Percentiles rank a stretch among this genome's conserved stretches.
These are phyloP conservation scores for Teleopsis dalmanni DNA, from an alignment of 1,140 invertebrate species.

Conservation along the genomic window DNA sequence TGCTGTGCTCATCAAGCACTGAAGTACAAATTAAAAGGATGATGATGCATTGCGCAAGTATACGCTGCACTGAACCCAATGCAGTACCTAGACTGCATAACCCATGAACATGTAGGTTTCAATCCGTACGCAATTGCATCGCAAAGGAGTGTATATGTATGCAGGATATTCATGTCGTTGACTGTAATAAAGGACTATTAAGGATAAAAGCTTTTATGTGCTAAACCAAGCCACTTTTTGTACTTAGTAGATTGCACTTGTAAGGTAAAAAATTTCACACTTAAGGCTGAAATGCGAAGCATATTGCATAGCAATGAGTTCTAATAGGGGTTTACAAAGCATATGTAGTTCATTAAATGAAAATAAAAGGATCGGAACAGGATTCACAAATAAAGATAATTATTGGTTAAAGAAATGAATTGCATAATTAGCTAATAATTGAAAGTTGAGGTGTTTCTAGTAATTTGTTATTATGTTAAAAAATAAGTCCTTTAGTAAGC, in stretches of 20 bases:
- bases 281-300: constrained; percentile 26
- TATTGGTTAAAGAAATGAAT: no score
- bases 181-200: constrained; percentile 40
- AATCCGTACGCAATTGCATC: constrained; percentile 33
- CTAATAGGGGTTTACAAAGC: no score
- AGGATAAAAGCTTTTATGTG: constrained; percentile 13
- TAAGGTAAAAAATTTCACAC: constrained; percentile 27
- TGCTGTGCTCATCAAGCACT: constrained; percentile 17
- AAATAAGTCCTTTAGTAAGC: no score
- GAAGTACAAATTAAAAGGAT: constrained; percentile 27
- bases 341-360: no score
- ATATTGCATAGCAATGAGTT: no score
- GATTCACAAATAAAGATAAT: no score
- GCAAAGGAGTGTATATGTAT: neutral
- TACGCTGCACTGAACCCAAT: constrained; percentile 14
- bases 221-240: neutral
- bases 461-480: no score
- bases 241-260: neutral
- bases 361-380: no score
- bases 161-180: constrained; percentile 1
- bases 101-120: constrained; percentile 13
- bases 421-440: no score
- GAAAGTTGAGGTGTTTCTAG: no score
- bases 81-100: no score
- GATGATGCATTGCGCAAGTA: constrained; percentile 14